Conservation (phyloP, 2,113 vertebrate species). For the Lophochroa leadbeateri region DNA sequence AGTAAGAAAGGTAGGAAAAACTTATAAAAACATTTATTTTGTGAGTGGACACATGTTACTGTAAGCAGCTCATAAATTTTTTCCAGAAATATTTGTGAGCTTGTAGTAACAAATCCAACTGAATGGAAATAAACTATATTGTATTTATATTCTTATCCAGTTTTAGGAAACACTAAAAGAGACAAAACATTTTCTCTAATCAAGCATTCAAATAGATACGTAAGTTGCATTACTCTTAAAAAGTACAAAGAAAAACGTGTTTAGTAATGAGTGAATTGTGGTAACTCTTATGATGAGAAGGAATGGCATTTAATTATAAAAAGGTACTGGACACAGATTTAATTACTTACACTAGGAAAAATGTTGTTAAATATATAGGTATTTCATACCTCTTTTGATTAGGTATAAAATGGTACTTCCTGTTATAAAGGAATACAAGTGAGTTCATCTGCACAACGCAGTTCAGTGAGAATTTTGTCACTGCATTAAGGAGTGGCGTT, state of each 20-base stretch:
- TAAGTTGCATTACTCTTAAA: background rate
- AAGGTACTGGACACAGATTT: background rate
- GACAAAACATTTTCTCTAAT: background rate
- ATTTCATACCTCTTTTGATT: background rate
- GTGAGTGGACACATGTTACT: background rate
- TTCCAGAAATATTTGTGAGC: background rate
- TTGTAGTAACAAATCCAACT: background rate
- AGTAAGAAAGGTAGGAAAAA: background rate
- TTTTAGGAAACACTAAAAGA: background rate
- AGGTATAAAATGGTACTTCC: background rate
- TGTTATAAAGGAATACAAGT: background rate
- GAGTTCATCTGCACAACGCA: fast-evolving
- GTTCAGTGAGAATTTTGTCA: background rate
- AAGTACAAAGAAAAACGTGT: background rate
- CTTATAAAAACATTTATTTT: background rate
- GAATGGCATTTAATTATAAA: background rate
- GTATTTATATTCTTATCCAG: background rate
- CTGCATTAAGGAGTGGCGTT: background rate
- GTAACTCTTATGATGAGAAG: background rate
- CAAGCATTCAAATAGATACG: background rate
- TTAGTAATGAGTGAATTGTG: background rate
- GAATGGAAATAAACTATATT: background rate
- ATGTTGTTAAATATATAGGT: background rate
- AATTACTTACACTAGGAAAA: background rate
- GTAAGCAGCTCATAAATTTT: background rate